Evolutionary conservation across 30 jellyfish, hydroid and myxozoan genomes (phyloP), one percentile per base, ranked within the genome.

Genomic region (Aurelia aurita): DNA sequence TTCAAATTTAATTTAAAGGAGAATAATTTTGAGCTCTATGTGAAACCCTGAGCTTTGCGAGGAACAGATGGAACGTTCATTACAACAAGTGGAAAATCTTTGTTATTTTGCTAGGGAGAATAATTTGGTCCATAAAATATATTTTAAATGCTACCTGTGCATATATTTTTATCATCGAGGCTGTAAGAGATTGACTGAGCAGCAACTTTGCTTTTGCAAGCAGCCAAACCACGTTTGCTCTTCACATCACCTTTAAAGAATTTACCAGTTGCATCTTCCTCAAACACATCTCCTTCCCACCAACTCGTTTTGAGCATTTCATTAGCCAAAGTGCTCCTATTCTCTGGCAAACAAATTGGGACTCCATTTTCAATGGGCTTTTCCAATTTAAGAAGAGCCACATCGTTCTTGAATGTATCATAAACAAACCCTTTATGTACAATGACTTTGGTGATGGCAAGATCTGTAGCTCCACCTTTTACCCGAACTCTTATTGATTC

Each of bases 211-310:
- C 34, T 32, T 34, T 74, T 51, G 20, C 86, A 74, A 15, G 28
- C 49, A 13, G 8, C 28, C 14, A 39, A 39, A 51, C 34, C 19
- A 13, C 58, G 6, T 26, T n/a, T 55, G 19, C 49, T 55, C 18
- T 74, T 74, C 39, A 61, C 47, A 21, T 0, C 22, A 20, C 46
- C 72, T 51, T 54, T 29, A 34, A 46, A 45, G 23, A 74, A 74
- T 25, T 46, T 34, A 6, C 86, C 86, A 26, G 20, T 12, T n/a
- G 14, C 26, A 27, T 26, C 3, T 19, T 12, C 73, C 20, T 74
- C 86, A 27, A 51, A 74, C 32, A 55, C 47, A 28, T 74, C 86
- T 23, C 86, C 86, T 35, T 74, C 86, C 59, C 69, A 45, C 86
- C 86, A 74, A 35, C 57, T 55, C 19, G 19, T 22, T 10, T 55